phyloP scores from a whole-genome alignment of 2,113 vertebrate genomes.

The Mesoclemmys tuberculata region DNA sequence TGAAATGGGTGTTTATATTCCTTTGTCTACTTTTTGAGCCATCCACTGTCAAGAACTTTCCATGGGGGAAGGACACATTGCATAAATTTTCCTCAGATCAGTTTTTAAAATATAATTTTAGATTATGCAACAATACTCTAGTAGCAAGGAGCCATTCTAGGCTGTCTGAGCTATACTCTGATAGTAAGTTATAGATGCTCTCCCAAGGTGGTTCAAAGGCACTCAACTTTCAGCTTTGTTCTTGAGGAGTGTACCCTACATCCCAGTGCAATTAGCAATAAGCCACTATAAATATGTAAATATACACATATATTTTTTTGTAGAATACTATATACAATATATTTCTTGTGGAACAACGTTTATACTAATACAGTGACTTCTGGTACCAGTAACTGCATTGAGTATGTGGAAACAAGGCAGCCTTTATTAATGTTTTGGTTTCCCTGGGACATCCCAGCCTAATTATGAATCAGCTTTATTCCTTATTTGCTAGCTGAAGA shows the following conservation, averaged over 20 bases:
- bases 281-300: not conserved
- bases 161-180: constrained; percentile 18
- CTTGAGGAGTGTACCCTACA: not conserved
- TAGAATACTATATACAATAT: not conserved
- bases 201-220: constrained; percentile 1
- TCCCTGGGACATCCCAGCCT: constrained; percentile 25
- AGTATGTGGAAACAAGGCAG: not conserved
- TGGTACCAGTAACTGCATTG: not conserved
- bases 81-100: not conserved
- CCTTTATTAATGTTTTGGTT: constrained; percentile 29
- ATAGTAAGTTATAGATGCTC: constrained; percentile 17
- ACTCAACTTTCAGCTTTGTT: constrained; percentile 27
- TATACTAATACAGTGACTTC: not conserved
- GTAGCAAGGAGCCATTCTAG: not conserved
- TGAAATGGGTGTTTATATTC: constrained; percentile 6
- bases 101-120: not conserved
- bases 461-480: constrained; percentile 59
- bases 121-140: constrained; percentile 19
- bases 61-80: not conserved
- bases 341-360: not conserved
- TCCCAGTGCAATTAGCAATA: constrained; percentile 17
- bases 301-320: not conserved
- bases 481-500: constrained; percentile 15
- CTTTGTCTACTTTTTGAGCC: not conserved
- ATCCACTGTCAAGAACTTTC: not conserved